These are phyloP conservation scores for Planiliza haematocheilus DNA, from an alignment of 2,113 vertebrate species.

Conservation along the genomic window DNA sequence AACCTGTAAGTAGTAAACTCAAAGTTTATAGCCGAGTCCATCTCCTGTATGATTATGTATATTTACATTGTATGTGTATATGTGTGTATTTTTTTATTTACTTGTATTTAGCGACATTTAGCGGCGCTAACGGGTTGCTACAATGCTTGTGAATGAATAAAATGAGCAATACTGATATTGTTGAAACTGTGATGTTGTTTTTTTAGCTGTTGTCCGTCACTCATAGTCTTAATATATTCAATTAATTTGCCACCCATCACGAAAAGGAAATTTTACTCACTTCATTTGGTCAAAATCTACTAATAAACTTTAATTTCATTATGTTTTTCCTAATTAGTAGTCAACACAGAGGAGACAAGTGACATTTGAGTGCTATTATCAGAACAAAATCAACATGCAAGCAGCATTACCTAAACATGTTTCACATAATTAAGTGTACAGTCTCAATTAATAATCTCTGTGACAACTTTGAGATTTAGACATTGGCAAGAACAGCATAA, in stretches of 20 bases:
- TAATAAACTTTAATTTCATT: neutral
- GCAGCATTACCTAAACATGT: neutral
- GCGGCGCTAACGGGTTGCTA: conserved; percentile 75
- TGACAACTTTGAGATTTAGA: no score
- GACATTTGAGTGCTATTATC: neutral
- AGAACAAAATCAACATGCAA: neutral
- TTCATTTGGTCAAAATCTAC: no score
- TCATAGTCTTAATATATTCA: neutral
- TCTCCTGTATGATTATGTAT: conserved; percentile 62
- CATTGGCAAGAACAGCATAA: no score
- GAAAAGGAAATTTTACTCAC: neutral
- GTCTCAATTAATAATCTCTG: no score
- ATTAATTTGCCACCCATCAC: neutral
- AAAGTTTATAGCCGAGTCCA: conserved; percentile 60
- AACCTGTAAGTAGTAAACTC: conserved; percentile 60
- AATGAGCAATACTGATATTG: conserved; percentile 72
- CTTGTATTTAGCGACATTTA: conserved; percentile 72
- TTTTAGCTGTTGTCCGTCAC: conserved; percentile 14
- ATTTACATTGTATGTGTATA: conserved; percentile 68
- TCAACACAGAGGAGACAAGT: neutral
- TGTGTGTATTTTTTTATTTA: conserved; percentile 66
- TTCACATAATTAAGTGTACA: no score
- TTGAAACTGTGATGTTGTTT: conserved; percentile 41
- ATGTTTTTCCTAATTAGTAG: neutral
- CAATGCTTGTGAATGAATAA: conserved; percentile 73